Evolutionary conservation across 2,797 vertebrate species (phyloP).

Genomic region (Mormyrus proboscirostris): DNA sequence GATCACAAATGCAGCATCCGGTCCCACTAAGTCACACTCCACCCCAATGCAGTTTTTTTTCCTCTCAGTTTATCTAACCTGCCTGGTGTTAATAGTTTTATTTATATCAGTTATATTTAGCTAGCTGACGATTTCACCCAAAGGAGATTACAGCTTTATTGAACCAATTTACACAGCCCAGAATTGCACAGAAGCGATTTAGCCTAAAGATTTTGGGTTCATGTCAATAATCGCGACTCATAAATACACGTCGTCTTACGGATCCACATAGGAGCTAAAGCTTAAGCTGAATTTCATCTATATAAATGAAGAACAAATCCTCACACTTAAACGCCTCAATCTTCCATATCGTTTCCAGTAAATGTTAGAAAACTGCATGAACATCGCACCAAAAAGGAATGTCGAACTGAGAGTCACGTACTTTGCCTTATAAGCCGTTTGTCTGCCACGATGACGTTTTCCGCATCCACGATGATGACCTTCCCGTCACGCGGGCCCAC

Average conservation of each 20-base stretch:
- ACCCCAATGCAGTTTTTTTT: not conserved
- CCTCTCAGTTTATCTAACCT: not conserved
- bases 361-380: not conserved
- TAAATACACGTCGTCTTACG: not conserved
- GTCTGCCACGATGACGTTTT: slow-evolving; percentile 94
- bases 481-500: slow-evolving; percentile 94
- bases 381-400: not conserved
- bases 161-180: not conserved
- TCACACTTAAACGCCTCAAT: not conserved
- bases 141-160: not conserved
- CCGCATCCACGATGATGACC: slow-evolving; percentile 93
- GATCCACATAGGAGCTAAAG: not conserved
- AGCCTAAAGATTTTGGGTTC: not conserved
- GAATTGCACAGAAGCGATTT: not conserved
- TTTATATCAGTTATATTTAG: not conserved
- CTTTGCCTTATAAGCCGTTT: slow-evolving; percentile 95
- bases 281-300: not conserved
- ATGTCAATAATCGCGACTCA: not conserved
- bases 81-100: not conserved
- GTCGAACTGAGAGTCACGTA: slow-evolving; percentile 57
- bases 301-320: not conserved
- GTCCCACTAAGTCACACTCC: not conserved
- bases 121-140: not conserved
- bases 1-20: not conserved
- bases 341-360: not conserved